These are phyloP conservation scores for Scaptomyza flava DNA, from an alignment of 2,888 invertebrate genomes.

Conservation along the genomic window DNA sequence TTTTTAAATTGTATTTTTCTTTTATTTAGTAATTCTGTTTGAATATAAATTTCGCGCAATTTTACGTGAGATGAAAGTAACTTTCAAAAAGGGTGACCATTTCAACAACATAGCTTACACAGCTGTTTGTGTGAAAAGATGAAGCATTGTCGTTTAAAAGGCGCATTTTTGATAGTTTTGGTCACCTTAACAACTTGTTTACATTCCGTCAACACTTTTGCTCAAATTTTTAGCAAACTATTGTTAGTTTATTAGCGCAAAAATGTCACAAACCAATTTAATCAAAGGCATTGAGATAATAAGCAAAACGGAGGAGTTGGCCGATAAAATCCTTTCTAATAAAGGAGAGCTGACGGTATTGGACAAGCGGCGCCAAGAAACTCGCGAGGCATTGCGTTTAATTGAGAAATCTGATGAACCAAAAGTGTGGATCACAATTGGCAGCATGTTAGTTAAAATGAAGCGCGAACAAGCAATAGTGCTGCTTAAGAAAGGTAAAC, in stretches of 20 bases:
- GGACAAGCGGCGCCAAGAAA: slow-evolving; percentile 82
- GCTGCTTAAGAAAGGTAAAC: slow-evolving; percentile 80
- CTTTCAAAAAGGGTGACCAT: slow-evolving; percentile 2
- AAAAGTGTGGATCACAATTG: slow-evolving; percentile 83
- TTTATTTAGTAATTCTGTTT: not conserved
- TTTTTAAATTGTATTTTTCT: not conserved
- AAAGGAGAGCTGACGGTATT: slow-evolving; percentile 82
- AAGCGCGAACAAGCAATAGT: slow-evolving; percentile 75
- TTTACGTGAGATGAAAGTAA: not conserved
- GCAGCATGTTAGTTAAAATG: slow-evolving; percentile 82
- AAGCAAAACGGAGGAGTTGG: slow-evolving; percentile 80
- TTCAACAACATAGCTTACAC: not conserved
- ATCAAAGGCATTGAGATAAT: slow-evolving; percentile 81
- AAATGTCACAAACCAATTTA: slow-evolving; percentile 53
- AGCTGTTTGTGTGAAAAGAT: slow-evolving; percentile 39
- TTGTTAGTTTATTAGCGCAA: not conserved
- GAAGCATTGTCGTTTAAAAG: not conserved
- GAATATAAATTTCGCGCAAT: not conserved
- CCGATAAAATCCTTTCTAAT: slow-evolving; percentile 82
- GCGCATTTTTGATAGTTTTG: not conserved
- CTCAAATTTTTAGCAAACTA: not conserved
- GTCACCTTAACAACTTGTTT: slow-evolving; percentile 40
- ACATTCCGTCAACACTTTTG: slow-evolving; percentile 19
- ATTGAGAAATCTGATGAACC: slow-evolving; percentile 76
- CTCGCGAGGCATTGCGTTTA: slow-evolving; percentile 81